Evolutionary conservation across 2,113 vertebrate genomes (phyloP).

Genomic region (Sander lucioperca): DNA sequence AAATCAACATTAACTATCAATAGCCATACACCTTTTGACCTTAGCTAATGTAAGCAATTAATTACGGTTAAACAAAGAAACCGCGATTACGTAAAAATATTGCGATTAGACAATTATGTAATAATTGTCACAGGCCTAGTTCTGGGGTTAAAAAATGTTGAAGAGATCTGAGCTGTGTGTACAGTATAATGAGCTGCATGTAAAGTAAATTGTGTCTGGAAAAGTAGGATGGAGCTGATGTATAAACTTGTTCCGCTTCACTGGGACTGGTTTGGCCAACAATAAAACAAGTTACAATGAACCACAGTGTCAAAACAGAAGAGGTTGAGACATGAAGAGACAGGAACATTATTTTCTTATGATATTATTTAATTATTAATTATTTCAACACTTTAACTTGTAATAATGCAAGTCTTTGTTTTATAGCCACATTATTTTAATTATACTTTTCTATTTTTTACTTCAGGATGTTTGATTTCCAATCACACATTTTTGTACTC

Average conservation of each 20-base stretch:
- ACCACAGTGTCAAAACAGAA: background rate
- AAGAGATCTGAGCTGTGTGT: conserved; percentile 7
- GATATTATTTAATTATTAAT: background rate
- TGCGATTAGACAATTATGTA: too few species aligned
- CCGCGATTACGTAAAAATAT: too few species aligned
- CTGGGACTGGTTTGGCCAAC: background rate
- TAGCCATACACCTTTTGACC: too few species aligned
- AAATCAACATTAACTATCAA: too few species aligned
- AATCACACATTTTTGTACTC: too few species aligned
- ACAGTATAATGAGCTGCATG: background rate
- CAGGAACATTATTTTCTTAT: background rate
- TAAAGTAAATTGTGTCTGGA: background rate
- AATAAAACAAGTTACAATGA: background rate
- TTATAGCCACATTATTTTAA: background rate
- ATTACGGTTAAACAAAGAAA: too few species aligned
- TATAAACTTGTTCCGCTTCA: conserved; percentile 19
- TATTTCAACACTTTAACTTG: background rate
- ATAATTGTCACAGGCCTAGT: too few species aligned
- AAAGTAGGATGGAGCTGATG: background rate
- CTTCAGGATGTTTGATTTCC: background rate
- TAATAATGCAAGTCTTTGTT: background rate
- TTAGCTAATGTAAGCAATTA: too few species aligned
- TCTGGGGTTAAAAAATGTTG: too few species aligned
- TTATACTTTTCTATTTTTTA: background rate
- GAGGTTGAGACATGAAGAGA: background rate